Evolutionary conservation across 1,140 invertebrate species (phyloP), one percentile per base, ranked within the genome.

Genomic region (Caenorhabditis remanei): DNA sequence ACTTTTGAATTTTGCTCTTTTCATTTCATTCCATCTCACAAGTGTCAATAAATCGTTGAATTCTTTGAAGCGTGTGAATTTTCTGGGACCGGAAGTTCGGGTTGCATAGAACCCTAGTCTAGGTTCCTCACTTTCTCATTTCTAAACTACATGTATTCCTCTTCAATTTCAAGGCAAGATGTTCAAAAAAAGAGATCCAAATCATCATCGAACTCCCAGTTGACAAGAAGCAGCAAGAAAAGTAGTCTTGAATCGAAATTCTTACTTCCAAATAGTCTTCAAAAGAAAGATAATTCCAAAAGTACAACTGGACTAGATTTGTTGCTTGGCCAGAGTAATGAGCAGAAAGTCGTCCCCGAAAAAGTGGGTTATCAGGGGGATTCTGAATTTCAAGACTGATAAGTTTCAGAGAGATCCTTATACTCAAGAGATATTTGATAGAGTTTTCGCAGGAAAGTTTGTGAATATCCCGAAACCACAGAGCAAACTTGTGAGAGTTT

Each of bases 401-500:
- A 4, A 14, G 0, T 61, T 63, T 21, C 58, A 71, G 83, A 41
- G 48, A 16, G 82, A 84, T 53, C 48, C 55, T 5, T 67, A 86
- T 7, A 90, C 91, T 40, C 63, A 82, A 13, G 90, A 90, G 41
- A 88, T 89, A 19, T 90, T 98, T 40, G 96, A 97, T 93, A 94
- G 95, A 67, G 97, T 99, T 89, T 97, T 99, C 93, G 94, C 95
- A 9, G 98, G 98, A 19, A 96, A 95, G 3, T 93, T 99, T 88
- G 95, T 96, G 91, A 95, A 95, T 55, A 93, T 99, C 87, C 97
- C 97, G 3, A 95, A 97, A 3, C 96, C 99, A 48, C 97, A 97
- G 93, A 98, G 97, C 0, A 99, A 98, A 94, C 98, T 99, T 91
- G 97, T 99, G 21, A 95, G 98, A 87, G 99, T 99, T 90, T 99